Conservation (phyloP, 1,140 invertebrate species). For the Olivierus martensii region DNA sequence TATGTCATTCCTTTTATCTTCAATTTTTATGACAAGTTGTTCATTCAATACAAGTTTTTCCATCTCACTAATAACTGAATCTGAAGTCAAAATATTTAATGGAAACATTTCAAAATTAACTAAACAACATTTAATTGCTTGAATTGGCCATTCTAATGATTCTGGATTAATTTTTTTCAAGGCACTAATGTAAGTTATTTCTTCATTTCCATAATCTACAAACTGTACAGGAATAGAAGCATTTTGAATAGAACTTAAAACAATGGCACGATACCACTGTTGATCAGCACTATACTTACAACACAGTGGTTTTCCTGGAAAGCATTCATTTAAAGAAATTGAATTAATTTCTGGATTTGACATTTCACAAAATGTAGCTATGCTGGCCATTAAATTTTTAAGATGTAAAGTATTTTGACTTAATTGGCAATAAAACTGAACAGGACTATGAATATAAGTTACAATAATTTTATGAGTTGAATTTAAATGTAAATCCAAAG, state of each 20-base stretch:
- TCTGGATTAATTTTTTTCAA: conserved; percentile 36
- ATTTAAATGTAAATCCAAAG: background rate
- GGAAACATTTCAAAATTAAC: conserved; percentile 34
- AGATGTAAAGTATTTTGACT: background rate
- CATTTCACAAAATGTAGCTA: too few species aligned
- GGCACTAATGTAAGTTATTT: conserved; percentile 32
- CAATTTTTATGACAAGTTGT: too few species aligned
- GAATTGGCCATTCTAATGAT: conserved; percentile 44
- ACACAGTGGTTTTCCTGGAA: conserved; percentile 47
- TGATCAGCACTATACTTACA: conserved; percentile 52
- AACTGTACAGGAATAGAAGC: conserved; percentile 41
- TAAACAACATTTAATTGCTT: conserved; percentile 58
- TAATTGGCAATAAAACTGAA: conserved; percentile 20
- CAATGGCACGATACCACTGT: conserved; percentile 45
- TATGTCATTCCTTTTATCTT: too few species aligned
- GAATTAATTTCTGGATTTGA: too few species aligned
- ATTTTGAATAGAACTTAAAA: conserved; percentile 35
- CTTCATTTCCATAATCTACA: conserved; percentile 60
- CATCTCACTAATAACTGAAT: background rate
- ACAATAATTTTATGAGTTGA: conserved; percentile 7
- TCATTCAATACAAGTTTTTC: too few species aligned
- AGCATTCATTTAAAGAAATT: conserved; percentile 14
- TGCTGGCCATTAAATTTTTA: conserved; percentile 20
- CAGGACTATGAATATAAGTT: conserved; percentile 8
- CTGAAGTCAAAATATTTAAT: background rate